Base-by-base conservation (phyloP, 2,888 invertebrate genomes). In the Smittia sp. region DNA sequence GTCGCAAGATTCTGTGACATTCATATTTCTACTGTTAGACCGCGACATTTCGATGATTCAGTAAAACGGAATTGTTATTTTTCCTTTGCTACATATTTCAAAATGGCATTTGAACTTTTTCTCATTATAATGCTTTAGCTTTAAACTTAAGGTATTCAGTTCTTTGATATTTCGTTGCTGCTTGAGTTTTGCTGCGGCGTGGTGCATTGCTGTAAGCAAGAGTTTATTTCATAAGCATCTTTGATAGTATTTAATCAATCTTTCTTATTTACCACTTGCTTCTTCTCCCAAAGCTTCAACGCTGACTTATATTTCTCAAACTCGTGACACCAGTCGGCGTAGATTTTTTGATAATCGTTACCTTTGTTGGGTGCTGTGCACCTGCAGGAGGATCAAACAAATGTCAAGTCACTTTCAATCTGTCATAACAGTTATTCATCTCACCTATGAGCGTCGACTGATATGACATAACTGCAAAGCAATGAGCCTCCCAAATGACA, bases 301-400 rank as follows among this genome's bases (percentile, higher is more conserved):
- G 95, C 96, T 75, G 90, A 90, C 85, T 97, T 97, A 83, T 98
- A 98, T 82, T 94, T 94, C 83, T 97, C 96, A 82, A 97, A 97
- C 84, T 97, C 96, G 82, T 96, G 94, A 84, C 98, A 98, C 98
- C 98, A 98, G 83, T 97, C 96, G 24, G 96, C 93, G 83, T 97
- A 97, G 77, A 96, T 94, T 84, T 94, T 93, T 84, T 94, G 94
- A 80, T 94, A 95, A 83, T 94, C 94, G 80, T 93, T 92, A 79
- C 92, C 91, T 81, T 93, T 93, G 75, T 92, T 90, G 1, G 95
- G 94, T 65, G 94, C 92, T 39, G 93, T 90, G 83, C 95, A 95
- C 82, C 87, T 88, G 73, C 74, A n/a, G 46, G 68, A 18, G 32
- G 22, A 18, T 68, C 68, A 38, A 15, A 41, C 22, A 15, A 68